phyloP scores from a whole-genome alignment of 1,140 invertebrate genomes.

The Macrocentrus cingulum region DNA sequence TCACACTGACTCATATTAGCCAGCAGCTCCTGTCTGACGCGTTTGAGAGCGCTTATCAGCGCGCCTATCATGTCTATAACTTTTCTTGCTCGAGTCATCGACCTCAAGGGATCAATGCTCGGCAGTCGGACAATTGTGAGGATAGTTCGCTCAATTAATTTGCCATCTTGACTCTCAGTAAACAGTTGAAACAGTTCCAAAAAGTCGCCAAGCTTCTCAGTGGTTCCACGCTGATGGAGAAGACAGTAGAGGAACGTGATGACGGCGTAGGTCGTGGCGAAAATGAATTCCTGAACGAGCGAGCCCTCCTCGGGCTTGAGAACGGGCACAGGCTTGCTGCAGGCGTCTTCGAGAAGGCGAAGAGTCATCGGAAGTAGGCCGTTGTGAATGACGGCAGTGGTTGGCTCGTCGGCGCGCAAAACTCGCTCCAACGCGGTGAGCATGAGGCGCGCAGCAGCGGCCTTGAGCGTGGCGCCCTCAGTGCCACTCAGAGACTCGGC shows the following conservation, averaged over 20 bases:
- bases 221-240: conserved; percentile 60
- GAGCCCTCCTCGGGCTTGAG: conserved; percentile 46
- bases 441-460: conserved; percentile 63
- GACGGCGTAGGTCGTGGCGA: conserved; percentile 64
- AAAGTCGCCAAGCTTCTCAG: conserved; percentile 64
- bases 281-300: conserved; percentile 64
- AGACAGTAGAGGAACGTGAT: conserved; percentile 65
- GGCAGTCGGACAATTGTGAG: conserved; percentile 61
- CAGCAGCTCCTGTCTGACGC: conserved; percentile 62
- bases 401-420: conserved; percentile 61
- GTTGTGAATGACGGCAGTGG: conserved; percentile 63
- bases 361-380: conserved; percentile 66
- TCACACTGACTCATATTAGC: conserved; percentile 60
- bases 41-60: conserved; percentile 63
- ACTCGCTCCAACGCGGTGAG: conserved; percentile 63
- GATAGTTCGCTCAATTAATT: conserved; percentile 63
- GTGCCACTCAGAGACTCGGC: conserved; percentile 34
- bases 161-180: conserved; percentile 63
- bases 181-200: conserved; percentile 65
- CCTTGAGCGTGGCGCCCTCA: conserved; percentile 59
- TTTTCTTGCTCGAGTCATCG: conserved; percentile 58
- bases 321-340: conserved; percentile 37
- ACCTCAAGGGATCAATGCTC: conserved; percentile 48
- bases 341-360: conserved; percentile 63
- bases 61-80: conserved; percentile 63